Evolutionary conservation across 2,113 vertebrate species (phyloP), one percentile per base, ranked within the genome.

Genomic region (Pandion haliaetus): DNA sequence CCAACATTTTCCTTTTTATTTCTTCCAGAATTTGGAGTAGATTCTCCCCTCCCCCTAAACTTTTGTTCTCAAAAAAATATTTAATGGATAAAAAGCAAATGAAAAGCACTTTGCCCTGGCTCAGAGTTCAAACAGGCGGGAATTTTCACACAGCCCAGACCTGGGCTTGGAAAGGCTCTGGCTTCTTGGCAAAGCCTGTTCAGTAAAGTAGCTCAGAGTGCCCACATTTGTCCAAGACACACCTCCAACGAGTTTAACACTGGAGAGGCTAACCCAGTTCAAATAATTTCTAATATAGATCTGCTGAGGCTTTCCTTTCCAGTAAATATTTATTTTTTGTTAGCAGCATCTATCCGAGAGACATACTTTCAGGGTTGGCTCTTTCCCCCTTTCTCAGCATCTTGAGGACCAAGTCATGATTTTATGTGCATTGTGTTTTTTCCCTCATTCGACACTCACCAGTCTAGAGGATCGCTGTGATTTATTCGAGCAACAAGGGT

Each of bases 1-100:
- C 91, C 91, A 96, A 93, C 70, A 77, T 80, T 94, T 95, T 96
- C 74, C 88, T 89, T 82, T 94, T 92, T 93, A 94, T 96, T 95
- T 97, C 91, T 95, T 95, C 94, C 96, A 97, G 93, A 95, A 94
- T 95, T 90, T 86, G 69, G 40, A 95, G 67, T 31, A 55, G 69
- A 65, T 77, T 90, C 49, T 87, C 49, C 50, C 62, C 52, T 79
- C 82, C 81, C 55, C 38, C 80, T 42, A 82, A 93, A 96, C 92
- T 95, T 95, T 90, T 94, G 71, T 83, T 58, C 93, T 93, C 49
- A 34, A 76, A 70, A 55, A 96, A 95, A 82, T 95, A 94, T 82
- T 97, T 93, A 62, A 86, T 62, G 94, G 78, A 78, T 80, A 89
- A 77, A 95, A 96, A 91, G 62, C 80, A 95, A 94, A 92, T 88